Evolutionary conservation across 2,888 invertebrate genomes (phyloP), one percentile per base, ranked within the genome.

Genomic region (Andrena praecox): DNA sequence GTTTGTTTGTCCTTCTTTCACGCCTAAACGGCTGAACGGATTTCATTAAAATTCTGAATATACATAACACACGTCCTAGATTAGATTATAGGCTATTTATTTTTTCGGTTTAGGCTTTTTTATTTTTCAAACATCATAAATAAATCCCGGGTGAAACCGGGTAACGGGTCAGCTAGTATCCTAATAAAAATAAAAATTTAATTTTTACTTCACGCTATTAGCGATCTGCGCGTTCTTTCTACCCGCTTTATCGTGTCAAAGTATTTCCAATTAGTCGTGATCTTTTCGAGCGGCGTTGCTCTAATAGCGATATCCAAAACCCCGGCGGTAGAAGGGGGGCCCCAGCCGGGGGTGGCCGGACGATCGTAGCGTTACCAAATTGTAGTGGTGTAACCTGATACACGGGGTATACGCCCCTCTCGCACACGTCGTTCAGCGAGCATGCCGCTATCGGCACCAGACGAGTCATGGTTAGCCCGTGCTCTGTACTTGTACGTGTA

Each of bases 301-400:
- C 62, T 54, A 74, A 68, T 70, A 71, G 60, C 69, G 64, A 72
- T 54, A 71, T 60, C 63, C 70, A 82, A 81, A 86, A 77, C 79
- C 42, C 60, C 68, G 56, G 56, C 52, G 79, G 42, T 29, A 31
- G 72, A 54, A 64, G 68, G 56, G 77, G 72, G 81, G 76, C 80
- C 77, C 64, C 68, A 56, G 74, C 76, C 85, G 88, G 89, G 89
- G 92, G 90, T 92, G 89, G 86, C 89, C 87, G 89, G 89, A 91
- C 90, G 91, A 92, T 90, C 91, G 87, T 90, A 90, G 87, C 90
- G 90, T 91, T 91, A 90, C 89, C 88, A 87, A 89, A 83, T 89
- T 85, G 90, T 90, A 89, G 89, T 89, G 89, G 86, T 91, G 93
- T 92, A 93, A 93, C 91, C 89, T 91, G 92, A 93, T 91, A 93